These are phyloP conservation scores for Protodeltote pygarga DNA, from an alignment of 2,888 invertebrate species.

Conservation along the genomic window DNA sequence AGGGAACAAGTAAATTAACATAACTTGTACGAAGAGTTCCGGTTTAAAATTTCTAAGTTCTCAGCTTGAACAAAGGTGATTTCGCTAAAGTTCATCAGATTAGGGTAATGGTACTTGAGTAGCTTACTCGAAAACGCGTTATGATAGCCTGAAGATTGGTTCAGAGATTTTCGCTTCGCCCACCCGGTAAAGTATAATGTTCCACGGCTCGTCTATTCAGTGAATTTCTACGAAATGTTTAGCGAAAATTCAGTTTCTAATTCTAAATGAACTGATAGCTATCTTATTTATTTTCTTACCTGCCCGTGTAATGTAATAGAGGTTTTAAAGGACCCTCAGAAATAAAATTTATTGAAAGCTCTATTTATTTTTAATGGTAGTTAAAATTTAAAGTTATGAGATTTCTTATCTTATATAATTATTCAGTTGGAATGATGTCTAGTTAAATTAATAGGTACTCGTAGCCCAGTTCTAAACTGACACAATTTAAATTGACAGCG, in stretches of 20 bases:
- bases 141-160: constrained; percentile 53
- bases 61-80: constrained; percentile 4
- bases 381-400: constrained; percentile 14
- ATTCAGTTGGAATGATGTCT: too few species aligned
- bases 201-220: constrained; percentile 22
- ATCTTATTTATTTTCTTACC: constrained; percentile 27
- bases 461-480: too few species aligned
- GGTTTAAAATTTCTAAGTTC: constrained; percentile 15
- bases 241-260: constrained; percentile 12
- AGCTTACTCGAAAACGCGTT: constrained; percentile 50
- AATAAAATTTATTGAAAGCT: too few species aligned
- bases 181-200: constrained; percentile 44
- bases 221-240: constrained; percentile 17
- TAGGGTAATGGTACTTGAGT: constrained; percentile 19
- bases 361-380: too few species aligned
- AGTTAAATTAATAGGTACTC: too few species aligned
- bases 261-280: constrained; percentile 23
- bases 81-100: constrained; percentile 37
- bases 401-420: too few species aligned
- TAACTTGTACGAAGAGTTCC: constrained; percentile 4
- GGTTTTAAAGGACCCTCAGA: constrained; percentile 5
- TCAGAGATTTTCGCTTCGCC: constrained; percentile 51
- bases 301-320: not conserved
- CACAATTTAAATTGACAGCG: too few species aligned
- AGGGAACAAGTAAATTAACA: constrained; percentile 20